Base-by-base conservation (phyloP, 2,113 vertebrate genomes). In the Bambusicola thoracicus region DNA sequence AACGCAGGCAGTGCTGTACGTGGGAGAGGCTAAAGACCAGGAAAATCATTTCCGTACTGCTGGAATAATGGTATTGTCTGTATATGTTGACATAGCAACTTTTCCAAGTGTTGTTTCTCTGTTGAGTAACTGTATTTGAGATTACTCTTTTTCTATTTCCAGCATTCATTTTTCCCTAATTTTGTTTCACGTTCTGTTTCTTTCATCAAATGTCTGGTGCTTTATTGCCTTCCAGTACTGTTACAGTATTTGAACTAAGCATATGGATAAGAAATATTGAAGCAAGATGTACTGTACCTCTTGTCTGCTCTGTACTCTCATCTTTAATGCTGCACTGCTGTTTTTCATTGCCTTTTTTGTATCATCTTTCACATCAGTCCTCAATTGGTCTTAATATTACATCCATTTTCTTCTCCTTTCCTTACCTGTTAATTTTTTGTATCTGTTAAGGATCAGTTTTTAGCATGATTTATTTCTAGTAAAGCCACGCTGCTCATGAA, bases 381-480 rank as follows among this genome's bases (percentile, higher is more conserved):
- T 78, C 32, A 85, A 7, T 69, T 66, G 85, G 46, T 91, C 70
- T 85, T 94, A 81, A 62, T 85, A 89, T 55, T 56, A 51, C 63
- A 65, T 30, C 73, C 1, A 13, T 40, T 80, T 95, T 53, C 17
- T 62, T 61, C 49, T 95, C 30, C 27, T 61, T 63, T 62, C 79
- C 75, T 62, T 94, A 80, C 2, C 40, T 81, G 43, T 86, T 95
- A 69, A 19, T 58, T 76, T 86, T 96, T 87, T 90, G 75, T 96
- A 97, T 85, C 32, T 72, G 70, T 80, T 89, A 89, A 89, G n/a
- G 69, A 92, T 96, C 20, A 49, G 73, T 73, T 91, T 91, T 56
- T 74, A 70, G 49, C 69, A 81, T 92, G 92, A 96, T 96, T 95
- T 94, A 75, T 96, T 92, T 69, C 89, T 81, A 97, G 63, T 97